Evolutionary conservation across 2,888 invertebrate species (phyloP), one percentile per base, ranked within the genome.

Genomic region (Spialia ferax): DNA sequence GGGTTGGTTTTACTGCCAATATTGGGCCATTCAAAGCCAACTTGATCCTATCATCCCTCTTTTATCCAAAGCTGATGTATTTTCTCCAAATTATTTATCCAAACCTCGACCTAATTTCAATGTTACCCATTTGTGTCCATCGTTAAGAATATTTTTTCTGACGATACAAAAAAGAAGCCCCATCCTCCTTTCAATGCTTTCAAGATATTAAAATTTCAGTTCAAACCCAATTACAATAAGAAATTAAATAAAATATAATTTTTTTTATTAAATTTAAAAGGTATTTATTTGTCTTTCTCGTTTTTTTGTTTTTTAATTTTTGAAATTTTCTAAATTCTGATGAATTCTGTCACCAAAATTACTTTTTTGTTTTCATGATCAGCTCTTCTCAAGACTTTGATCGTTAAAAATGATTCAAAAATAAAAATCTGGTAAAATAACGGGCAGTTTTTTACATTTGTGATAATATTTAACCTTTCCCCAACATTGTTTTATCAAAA

Each of bases 21-120:
- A 70, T 71, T 69, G 76, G 75, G 73, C 77, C 76, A 71, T 71
- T 73, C 74, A 78, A 79, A 83, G 79, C 78, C 78, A 67, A 71
- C 74, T 70, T 74, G 74, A 83, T 83, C 80, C 78, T 81, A 77
- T 80, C 83, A 79, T 77, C 75, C 78, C 69, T 42, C 65, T 71
- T 71, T 69, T 70, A 75, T 70, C 73, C 75, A 73, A 74, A 79
- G 83, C 79, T 82, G 84, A 83, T 80, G 80, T 79, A 84, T 81
- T 77, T 79, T 68, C 75, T 71, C 67, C 69, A 77, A 85, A 84
- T 85, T 83, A 83, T 82, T 84, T 83, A 86, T 84, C 85, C 83
- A 83, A 80, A 83, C 78, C 81, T 72, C 74, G 75, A 78, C 77
- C 81, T 82, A 80, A 81, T 83, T 83, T 76, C 48, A 54, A 63